Percentiles rank a stretch among this genome's conserved stretches.
These are phyloP conservation scores for Erythrocercus mccallii DNA, from an alignment of 2,113 vertebrate genomes.

Conservation along the genomic window DNA sequence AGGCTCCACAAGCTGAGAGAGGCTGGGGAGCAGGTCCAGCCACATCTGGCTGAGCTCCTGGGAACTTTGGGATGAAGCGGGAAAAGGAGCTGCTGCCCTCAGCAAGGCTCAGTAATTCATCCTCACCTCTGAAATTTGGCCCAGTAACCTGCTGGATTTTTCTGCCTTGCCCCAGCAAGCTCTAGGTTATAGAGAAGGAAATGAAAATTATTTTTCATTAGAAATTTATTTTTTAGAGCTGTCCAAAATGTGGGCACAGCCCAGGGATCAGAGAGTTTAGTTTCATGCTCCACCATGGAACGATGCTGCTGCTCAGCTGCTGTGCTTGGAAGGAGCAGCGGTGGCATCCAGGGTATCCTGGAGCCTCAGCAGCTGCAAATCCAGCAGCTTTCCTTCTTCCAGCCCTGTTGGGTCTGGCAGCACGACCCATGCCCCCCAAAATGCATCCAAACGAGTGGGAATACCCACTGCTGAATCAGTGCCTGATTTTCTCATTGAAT, in stretches of 20 bases:
- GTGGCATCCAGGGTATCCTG: background rate
- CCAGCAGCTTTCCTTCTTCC: background rate
- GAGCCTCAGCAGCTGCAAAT: background rate
- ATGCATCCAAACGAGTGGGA: rapidly evolving
- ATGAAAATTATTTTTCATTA: background rate
- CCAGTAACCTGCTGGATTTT: background rate
- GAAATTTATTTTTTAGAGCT: background rate
- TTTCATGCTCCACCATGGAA: background rate
- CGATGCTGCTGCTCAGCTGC: background rate
- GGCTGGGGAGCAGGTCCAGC: background rate
- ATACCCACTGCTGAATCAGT: background rate
- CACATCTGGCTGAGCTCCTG: background rate
- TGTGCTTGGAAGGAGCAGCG: background rate
- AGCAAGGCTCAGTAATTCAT: background rate
- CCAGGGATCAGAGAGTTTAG: background rate
- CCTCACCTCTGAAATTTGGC: background rate
- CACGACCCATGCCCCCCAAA: background rate
- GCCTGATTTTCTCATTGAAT: background rate
- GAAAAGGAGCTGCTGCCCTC: background rate
- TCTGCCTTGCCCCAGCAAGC: background rate
- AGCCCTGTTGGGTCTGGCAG: rapidly evolving
- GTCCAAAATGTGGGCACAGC: background rate
- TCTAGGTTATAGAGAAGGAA: background rate
- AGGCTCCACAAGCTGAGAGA: background rate
- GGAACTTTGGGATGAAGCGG: background rate